phyloP scores from a whole-genome alignment of 2,888 invertebrate species.

The Biston betularia region DNA sequence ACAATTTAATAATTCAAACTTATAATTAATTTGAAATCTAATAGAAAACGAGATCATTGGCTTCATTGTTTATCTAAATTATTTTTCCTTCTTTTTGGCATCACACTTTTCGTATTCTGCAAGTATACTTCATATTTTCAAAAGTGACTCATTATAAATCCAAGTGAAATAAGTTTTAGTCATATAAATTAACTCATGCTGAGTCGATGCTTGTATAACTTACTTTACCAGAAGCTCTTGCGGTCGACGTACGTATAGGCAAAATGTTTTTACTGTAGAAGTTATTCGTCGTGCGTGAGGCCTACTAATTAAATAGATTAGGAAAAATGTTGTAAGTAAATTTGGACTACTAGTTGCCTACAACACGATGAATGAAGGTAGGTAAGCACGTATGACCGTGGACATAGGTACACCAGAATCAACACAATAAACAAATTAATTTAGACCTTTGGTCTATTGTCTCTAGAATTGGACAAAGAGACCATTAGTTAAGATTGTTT shows the following conservation, averaged over 20 bases:
- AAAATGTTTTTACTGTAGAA: slow-evolving; percentile 19
- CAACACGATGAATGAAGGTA: slow-evolving; percentile 6
- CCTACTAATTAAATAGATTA: slow-evolving; percentile 30
- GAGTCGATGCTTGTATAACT: no score
- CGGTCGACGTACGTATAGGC: not conserved
- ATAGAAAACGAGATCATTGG: no score
- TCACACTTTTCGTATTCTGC: no score
- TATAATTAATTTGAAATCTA: no score
- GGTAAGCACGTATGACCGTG: slow-evolving; percentile 6
- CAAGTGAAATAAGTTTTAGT: no score
- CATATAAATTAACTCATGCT: no score
- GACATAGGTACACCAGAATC: slow-evolving; percentile 6
- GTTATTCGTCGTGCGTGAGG: slow-evolving; percentile 24
- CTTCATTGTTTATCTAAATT: no score
- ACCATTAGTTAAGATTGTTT: not conserved
- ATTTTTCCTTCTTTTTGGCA: no score
- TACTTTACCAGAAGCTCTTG: not conserved
- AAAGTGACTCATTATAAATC: no score
- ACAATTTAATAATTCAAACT: no score
- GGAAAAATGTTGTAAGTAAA: slow-evolving; percentile 5
- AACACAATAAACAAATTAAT: slow-evolving; percentile 18
- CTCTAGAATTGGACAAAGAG: not conserved
- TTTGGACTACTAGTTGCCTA: slow-evolving; percentile 17
- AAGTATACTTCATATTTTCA: no score
- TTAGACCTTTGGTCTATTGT: slow-evolving; percentile 18